These are phyloP conservation scores for Trogon melanurus DNA, from an alignment of 2,113 vertebrate genomes.

Conservation along the genomic window DNA sequence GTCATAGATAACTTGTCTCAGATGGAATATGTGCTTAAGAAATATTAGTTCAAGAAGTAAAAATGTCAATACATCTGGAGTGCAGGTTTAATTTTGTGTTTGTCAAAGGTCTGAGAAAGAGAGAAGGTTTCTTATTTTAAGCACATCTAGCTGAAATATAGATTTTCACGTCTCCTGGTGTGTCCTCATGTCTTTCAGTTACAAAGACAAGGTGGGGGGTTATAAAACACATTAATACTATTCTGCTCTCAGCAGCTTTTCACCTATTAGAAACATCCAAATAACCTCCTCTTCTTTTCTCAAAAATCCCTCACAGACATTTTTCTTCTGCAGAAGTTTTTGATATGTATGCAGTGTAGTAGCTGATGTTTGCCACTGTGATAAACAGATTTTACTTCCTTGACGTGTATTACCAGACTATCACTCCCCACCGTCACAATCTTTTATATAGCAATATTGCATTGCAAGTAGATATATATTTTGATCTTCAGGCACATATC, in stretches of 20 bases:
- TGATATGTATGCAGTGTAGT: not conserved
- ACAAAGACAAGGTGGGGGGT: not conserved
- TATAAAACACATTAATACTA: not conserved
- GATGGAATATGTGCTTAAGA: not conserved
- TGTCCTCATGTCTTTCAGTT: not conserved
- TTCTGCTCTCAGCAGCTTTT: conserved; percentile 20
- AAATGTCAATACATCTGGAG: not conserved
- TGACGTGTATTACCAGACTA: not conserved
- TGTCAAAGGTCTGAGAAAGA: not conserved
- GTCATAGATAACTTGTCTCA: not conserved
- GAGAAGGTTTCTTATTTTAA: not conserved
- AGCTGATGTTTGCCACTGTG: not conserved
- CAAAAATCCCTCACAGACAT: not conserved
- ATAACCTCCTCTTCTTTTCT: not conserved
- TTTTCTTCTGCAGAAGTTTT: not conserved
- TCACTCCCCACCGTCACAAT: not conserved
- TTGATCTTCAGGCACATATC: not conserved
- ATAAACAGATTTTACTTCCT: not conserved
- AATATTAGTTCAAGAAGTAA: not conserved
- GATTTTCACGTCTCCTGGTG: not conserved
- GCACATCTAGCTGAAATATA: not conserved
- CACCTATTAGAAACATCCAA: not conserved
- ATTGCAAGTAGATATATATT: not conserved
- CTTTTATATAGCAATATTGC: not conserved
- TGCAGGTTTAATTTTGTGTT: not conserved